phyloP scores from a whole-genome alignment of 2,113 vertebrate genomes.

The Chloropsis hardwickii region DNA sequence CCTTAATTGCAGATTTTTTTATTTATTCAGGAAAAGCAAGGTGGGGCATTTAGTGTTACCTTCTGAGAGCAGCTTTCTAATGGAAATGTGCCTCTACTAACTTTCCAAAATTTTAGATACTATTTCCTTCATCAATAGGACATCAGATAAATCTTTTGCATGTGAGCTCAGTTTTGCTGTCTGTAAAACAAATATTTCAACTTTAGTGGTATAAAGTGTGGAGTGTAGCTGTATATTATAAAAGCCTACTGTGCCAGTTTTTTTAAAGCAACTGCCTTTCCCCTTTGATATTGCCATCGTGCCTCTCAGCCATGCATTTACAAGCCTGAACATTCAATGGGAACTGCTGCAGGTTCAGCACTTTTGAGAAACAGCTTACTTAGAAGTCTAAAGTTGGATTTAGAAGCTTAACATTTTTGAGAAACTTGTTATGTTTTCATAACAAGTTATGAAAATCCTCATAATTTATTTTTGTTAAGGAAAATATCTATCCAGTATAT shows the following conservation, averaged over 20 bases:
- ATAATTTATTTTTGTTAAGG: not conserved
- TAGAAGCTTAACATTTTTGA: slow-evolving; percentile 34
- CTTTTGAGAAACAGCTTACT: slow-evolving; percentile 40
- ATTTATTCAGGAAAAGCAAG: not conserved
- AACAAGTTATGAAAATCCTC: not conserved
- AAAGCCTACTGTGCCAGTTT: not conserved
- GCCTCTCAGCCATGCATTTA: not conserved
- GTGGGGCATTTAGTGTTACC: not conserved
- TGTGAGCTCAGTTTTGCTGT: not conserved
- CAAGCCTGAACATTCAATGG: slow-evolving; percentile 10
- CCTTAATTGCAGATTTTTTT: not conserved
- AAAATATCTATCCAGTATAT: not conserved
- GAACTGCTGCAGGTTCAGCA: slow-evolving; percentile 49
- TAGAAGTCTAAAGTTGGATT: slow-evolving; percentile 31
- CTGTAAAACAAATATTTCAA: not conserved
- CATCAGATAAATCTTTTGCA: not conserved
- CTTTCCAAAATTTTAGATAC: not conserved
- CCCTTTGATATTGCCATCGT: not conserved
- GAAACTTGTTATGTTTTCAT: not conserved
- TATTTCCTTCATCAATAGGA: not conserved
- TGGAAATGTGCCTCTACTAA: not conserved
- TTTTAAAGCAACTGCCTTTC: not conserved
- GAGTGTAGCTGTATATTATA: not conserved
- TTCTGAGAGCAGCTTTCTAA: not conserved
- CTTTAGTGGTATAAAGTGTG: not conserved